Evolutionary conservation across 2,888 invertebrate species (phyloP).

Genomic region (Nebria brevicollis): DNA sequence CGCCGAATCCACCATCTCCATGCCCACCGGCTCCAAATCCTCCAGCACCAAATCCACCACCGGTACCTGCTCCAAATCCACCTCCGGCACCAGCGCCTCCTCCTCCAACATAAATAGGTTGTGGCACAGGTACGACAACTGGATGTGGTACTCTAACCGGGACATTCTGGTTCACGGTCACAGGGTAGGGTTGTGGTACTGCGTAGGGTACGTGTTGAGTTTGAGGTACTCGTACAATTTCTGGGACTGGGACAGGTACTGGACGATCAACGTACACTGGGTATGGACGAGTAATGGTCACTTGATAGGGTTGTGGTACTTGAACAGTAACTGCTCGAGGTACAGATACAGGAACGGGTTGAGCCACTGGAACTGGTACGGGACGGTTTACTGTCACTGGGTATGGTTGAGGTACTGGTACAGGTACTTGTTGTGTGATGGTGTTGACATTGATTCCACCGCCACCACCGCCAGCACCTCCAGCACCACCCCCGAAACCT

Average conservation of each 20-base stretch:
- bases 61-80: conserved; percentile 38
- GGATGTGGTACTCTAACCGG: conserved; percentile 66
- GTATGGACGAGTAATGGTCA: conserved; percentile 59
- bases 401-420: conserved; percentile 60
- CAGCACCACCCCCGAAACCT: conserved; percentile 22
- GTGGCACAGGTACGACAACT: conserved; percentile 67
- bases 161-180: conserved; percentile 67
- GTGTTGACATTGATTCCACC: conserved; percentile 53
- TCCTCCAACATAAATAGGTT: conserved; percentile 61
- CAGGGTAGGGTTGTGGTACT: conserved; percentile 68
- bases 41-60: conserved; percentile 16
- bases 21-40: conserved; percentile 23
- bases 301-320: conserved; percentile 60
- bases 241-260: conserved; percentile 62
- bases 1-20: background rate
- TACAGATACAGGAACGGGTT: conserved; percentile 65
- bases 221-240: conserved; percentile 64
- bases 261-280: conserved; percentile 59
- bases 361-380: conserved; percentile 67
- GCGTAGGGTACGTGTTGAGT: conserved; percentile 63
- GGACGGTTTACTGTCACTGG: conserved; percentile 64
- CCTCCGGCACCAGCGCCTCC: conserved; percentile 50
- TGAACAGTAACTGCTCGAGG: conserved; percentile 65
- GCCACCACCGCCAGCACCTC: conserved; percentile 24
- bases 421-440: conserved; percentile 58